These are phyloP conservation scores for Pagrus major DNA, from an alignment of 2,113 vertebrate genomes.

Conservation along the genomic window DNA sequence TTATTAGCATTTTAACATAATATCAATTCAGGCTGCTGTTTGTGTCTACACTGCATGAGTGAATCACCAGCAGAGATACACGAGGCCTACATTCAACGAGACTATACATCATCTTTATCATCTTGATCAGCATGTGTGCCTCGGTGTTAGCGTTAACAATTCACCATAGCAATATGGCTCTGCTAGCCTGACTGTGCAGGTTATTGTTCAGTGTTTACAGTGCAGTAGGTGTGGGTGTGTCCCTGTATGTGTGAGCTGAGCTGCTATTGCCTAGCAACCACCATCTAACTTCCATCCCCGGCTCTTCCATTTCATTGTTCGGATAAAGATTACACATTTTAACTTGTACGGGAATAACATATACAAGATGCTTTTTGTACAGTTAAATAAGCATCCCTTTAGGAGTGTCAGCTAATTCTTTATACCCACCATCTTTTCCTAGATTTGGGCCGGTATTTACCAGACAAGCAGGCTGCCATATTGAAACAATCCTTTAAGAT, in stretches of 20 bases:
- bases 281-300: conserved; percentile 29
- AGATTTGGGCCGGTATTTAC: neutral
- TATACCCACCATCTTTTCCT: neutral
- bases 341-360: neutral
- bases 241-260: conserved; percentile 54
- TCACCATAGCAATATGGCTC: neutral
- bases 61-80: conserved; percentile 20
- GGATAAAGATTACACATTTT: neutral
- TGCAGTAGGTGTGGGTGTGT: conserved; percentile 79
- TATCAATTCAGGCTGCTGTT: conserved; percentile 22
- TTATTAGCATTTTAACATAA: neutral
- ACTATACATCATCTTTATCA: neutral
- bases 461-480: neutral
- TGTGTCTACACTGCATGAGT: conserved; percentile 17
- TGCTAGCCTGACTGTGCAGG: conserved; percentile 21
- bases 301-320: conserved; percentile 19
- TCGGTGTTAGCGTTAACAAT: neutral
- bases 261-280: conserved; percentile 77
- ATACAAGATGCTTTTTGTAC: neutral
- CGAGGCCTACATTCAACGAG: conserved; percentile 24
- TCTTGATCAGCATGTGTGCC: conserved; percentile 2
- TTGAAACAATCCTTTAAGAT: neutral
- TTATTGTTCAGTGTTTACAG: conserved; percentile 70
- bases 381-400: neutral
- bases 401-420: neutral